Evolutionary conservation across 2,888 invertebrate genomes (phyloP).

Genomic region (Parochlus steinenii): DNA sequence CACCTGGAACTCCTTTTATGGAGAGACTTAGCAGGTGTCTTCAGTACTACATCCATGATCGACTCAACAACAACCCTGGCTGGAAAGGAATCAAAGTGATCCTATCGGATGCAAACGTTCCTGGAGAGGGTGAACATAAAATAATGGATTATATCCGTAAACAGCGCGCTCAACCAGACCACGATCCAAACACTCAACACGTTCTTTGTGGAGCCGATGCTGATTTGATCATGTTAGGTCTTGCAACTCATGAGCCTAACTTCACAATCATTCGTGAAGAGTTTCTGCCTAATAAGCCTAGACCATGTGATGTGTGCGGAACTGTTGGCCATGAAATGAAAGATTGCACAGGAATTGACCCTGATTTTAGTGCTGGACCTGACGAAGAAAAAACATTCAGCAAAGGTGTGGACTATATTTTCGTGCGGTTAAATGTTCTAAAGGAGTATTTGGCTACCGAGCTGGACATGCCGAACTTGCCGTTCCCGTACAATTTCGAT

Average conservation of each 20-base stretch:
- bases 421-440: constrained; percentile 81
- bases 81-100: constrained; percentile 91
- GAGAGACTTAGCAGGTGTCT: constrained; percentile 68
- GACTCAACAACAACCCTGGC: constrained; percentile 79
- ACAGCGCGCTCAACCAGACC: constrained; percentile 85
- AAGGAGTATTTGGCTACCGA: constrained; percentile 87
- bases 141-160: constrained; percentile 98
- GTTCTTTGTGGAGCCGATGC: constrained; percentile 97
- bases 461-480: constrained; percentile 76
- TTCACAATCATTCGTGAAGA: constrained; percentile 98
- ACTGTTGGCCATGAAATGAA: constrained; percentile 85
- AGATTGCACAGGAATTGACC: constrained; percentile 65
- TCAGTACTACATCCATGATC: constrained; percentile 32
- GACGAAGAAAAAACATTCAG: constrained; percentile 47
- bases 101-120: constrained; percentile 97
- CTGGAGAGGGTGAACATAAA: constrained; percentile 97
- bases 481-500: constrained; percentile 85
- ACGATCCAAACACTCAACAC: constrained; percentile 96
- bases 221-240: constrained; percentile 93
- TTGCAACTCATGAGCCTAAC: constrained; percentile 97
- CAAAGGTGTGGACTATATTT: constrained; percentile 74
- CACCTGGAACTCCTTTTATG: constrained; percentile 99
- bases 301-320: constrained; percentile 91
- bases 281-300: constrained; percentile 92
- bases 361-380: constrained; percentile 40